These are phyloP conservation scores for Pinna nobilis DNA, from an alignment of 1,140 invertebrate species.

Conservation along the genomic window DNA sequence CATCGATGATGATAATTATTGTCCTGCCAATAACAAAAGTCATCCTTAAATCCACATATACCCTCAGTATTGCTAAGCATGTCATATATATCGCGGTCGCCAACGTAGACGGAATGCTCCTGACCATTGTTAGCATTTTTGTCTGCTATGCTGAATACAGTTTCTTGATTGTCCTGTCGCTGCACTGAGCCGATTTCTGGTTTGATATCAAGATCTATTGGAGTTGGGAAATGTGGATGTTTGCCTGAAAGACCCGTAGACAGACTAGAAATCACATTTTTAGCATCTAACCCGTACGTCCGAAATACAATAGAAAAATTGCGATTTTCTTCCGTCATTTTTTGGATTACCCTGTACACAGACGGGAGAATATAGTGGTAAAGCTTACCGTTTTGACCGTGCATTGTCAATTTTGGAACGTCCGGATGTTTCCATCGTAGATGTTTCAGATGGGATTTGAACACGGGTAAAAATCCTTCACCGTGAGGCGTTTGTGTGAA, in stretches of 20 bases:
- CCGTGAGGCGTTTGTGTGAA: conserved; percentile 63
- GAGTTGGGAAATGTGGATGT: conserved; percentile 62
- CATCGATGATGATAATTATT: conserved; percentile 60
- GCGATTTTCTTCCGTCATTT: conserved; percentile 56
- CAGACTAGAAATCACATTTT: conserved; percentile 66
- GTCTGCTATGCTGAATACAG: conserved; percentile 40
- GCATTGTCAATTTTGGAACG: conserved; percentile 58
- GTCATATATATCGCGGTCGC: conserved; percentile 65
- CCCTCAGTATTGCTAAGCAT: conserved; percentile 57
- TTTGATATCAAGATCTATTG: conserved; percentile 45
- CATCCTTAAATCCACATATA: conserved; percentile 67
- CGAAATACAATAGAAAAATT: conserved; percentile 70
- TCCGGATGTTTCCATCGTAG: conserved; percentile 57
- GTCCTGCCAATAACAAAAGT: conserved; percentile 68
- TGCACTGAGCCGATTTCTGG: conserved; percentile 49
- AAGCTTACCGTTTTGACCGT: conserved; percentile 55
- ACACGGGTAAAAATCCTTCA: conserved; percentile 57
- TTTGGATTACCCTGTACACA: conserved; percentile 63
- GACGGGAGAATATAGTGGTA: conserved; percentile 73
- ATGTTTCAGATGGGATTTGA: conserved; percentile 56
- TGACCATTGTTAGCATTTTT: conserved; percentile 3
- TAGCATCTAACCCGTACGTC: conserved; percentile 69
- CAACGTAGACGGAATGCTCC: conserved; percentile 17
- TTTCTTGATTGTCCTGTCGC: conserved; percentile 39
- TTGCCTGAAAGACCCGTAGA: conserved; percentile 57